A percentile compares a stretch with the other conserved stretches of the same genome.
Conservation (phyloP, 1,140 invertebrate genomes). For the Calliopsis andreniformis region DNA sequence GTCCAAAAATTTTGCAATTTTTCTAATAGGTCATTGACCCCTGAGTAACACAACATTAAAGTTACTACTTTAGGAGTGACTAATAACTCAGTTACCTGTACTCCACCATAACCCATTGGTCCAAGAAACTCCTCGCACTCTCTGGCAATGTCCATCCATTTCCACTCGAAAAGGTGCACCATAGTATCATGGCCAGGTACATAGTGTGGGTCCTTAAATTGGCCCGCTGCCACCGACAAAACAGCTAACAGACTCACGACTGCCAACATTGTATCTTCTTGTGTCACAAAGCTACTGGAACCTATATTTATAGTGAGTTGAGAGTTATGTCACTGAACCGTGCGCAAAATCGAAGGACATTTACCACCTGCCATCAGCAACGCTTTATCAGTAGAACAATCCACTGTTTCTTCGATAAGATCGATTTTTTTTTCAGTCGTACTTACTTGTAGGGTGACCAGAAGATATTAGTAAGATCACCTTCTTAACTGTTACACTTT, state of each 20-base stretch:
- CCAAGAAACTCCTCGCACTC: conserved; percentile 86
- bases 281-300: neutral
- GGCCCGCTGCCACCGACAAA: conserved; percentile 1
- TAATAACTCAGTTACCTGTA: conserved; percentile 84
- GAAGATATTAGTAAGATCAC: no score
- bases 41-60: no score
- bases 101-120: conserved; percentile 85
- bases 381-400: neutral
- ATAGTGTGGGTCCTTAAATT: conserved; percentile 59
- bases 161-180: conserved; percentile 87
- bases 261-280: conserved; percentile 31
- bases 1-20: no score
- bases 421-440: neutral
- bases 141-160: conserved; percentile 84
- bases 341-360: conserved; percentile 38
- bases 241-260: conserved; percentile 24
- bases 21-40: no score
- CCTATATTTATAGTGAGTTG: conserved; percentile 40
- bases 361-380: neutral
- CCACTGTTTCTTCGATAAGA: neutral
- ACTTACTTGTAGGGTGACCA: no score
- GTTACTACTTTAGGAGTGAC: no score
- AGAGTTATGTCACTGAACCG: conserved; percentile 13
- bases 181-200: conserved; percentile 70
- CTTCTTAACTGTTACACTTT: no score